A percentile compares a stretch with the other conserved stretches of the same genome.
These are phyloP conservation scores for Cryptus viduatorius DNA, from an alignment of 2,888 invertebrate species.

Conservation along the genomic window DNA sequence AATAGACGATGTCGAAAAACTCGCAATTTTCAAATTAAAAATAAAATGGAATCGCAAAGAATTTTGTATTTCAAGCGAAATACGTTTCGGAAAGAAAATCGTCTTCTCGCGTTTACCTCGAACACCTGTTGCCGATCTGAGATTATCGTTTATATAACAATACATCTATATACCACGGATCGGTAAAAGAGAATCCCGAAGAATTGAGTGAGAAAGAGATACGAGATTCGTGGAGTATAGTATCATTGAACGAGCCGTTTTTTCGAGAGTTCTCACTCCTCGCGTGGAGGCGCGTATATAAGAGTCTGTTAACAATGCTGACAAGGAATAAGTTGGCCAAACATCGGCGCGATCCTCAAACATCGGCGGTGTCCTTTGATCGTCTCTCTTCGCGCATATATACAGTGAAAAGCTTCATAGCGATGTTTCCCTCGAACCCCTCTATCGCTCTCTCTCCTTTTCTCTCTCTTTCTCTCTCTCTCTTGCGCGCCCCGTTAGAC, in stretches of 20 bases:
- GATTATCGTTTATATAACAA: conserved; percentile 43
- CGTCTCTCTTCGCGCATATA: conserved; percentile 52
- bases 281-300: conserved; percentile 20
- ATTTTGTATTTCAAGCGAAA: conserved; percentile 25
- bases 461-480: background rate
- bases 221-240: conserved; percentile 37
- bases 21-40: background rate
- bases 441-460: background rate
- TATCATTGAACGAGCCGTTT: conserved; percentile 47
- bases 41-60: conserved; percentile 2
- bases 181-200: conserved; percentile 14
- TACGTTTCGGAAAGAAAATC: conserved; percentile 15
- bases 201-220: conserved; percentile 35
- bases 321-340: conserved; percentile 75
- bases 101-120: conserved; percentile 36
- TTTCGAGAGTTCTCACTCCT: conserved; percentile 41
- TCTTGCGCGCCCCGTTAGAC: conserved; percentile 44
- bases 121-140: conserved; percentile 54
- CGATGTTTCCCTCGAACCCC: conserved; percentile 15
- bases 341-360: conserved; percentile 75
- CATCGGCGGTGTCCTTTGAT: conserved; percentile 75
- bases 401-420: conserved; percentile 1
- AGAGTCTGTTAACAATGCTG: conserved; percentile 75
- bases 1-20: background rate
- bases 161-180: conserved; percentile 17